Base-by-base conservation (phyloP, 2,113 vertebrate genomes). In the Setophaga petechia region DNA sequence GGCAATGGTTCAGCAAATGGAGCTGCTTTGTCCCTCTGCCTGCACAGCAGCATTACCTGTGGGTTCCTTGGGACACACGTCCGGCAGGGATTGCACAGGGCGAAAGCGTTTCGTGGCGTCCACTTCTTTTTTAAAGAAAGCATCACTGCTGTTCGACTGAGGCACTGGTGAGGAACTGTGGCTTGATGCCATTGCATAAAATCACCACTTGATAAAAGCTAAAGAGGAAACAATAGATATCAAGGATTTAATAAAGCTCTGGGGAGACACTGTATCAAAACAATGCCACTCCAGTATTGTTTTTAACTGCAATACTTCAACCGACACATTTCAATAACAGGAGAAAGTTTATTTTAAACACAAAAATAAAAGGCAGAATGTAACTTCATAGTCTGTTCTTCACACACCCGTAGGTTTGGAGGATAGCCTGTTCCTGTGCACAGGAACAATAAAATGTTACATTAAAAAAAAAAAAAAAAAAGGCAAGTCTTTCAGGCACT, bases 21-120 rank as follows among this genome's bases (percentile, higher is more conserved):
- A 74, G 28, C 46, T 33, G 27, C 8, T 13, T 24, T 81, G 37
- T 31, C 39, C 44, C n/a, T 15, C 17, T 55, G 37, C 77, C 25
- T 33, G 37, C 39, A 52, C 77, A 31, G 3, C 20, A 25, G 4
- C 10, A 11, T 96, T 97, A 99, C 99, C 99, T 86, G 98, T 98
- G 81, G 99, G 99, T 79, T 99, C 99, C 97, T 99, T 99, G 78
- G 99, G 99, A 95, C 99, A 99, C 68, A 99, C 99, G 73, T 99
- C 99, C 15, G 99, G 99, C 94, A 99, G 98, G 25, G 99, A 99
- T 94, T 98, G 98, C 44, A 98, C 88, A 19, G 98, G 77, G 92
- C 98, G 97, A 90, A 98, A 97, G 75, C 95, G 97, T 84, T 98
- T 98, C 3, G 98, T 84, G 31, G 98, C 15, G 6, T 99, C 99